A percentile compares a stretch with the other conserved stretches of the same genome.
Evolutionary conservation across 2,113 vertebrate genomes (phyloP).

Genomic region (Saccopteryx leptura): DNA sequence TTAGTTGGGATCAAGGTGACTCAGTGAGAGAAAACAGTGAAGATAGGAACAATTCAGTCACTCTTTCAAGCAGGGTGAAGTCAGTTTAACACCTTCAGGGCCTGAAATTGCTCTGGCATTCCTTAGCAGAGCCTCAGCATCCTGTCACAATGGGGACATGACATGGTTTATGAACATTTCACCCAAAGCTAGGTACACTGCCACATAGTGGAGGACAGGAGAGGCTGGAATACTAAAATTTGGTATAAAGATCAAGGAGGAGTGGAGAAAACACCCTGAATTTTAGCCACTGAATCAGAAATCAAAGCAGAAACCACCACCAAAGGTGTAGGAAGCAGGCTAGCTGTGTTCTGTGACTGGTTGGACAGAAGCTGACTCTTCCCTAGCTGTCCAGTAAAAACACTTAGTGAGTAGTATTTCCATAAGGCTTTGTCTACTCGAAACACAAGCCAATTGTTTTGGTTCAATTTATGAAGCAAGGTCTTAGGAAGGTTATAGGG

Average conservation of each 20-base stretch:
- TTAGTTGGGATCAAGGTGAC: neutral
- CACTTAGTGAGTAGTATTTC: conserved; percentile 69
- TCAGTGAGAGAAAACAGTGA: neutral
- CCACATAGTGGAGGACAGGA: neutral
- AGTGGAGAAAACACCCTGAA: neutral
- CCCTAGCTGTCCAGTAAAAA: conserved; percentile 81
- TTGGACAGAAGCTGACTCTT: conserved; percentile 78
- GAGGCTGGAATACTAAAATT: neutral
- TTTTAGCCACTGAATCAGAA: neutral
- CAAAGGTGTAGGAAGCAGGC: neutral
- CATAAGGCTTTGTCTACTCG: conserved; percentile 78
- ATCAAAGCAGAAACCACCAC: conserved; percentile 65
- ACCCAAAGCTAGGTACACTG: too few species aligned
- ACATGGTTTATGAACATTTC: rapidly evolving
- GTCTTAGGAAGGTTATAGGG: conserved; percentile 74
- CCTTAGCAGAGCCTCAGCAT: neutral
- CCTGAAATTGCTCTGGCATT: neutral
- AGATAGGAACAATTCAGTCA: neutral
- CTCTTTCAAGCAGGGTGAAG: neutral
- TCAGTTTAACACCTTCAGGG: neutral
- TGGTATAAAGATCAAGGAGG: neutral
- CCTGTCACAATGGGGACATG: neutral
- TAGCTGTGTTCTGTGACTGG: conserved; percentile 56
- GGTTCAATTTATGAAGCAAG: conserved; percentile 82
- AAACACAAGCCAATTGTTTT: conserved; percentile 84